Percentiles rank a stretch among this genome's conserved stretches.
These are phyloP conservation scores for honey bee (Apis mellifera) DNA, from an alignment of 1,140 invertebrate genomes.

Conservation along the genomic window Amel_HAv3.1 CM009937.2:13669001-13669500, in stretches of 20 bases:
- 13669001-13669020: constrained; percentile 72
- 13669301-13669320: constrained; percentile 75
- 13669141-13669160: constrained; percentile 66
- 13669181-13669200: too few species aligned
- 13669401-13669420: constrained; percentile 68
- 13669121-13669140: constrained; percentile 68
- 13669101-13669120: constrained; percentile 61
- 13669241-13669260: too few species aligned
- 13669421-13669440: constrained; percentile 47
- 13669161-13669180: constrained; percentile 71
- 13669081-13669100: constrained; percentile 63
- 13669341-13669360: constrained; percentile 79
- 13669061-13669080: constrained; percentile 63
- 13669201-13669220: too few species aligned
- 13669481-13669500: constrained; percentile 64
- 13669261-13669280: neutral
- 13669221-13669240: too few species aligned
- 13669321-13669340: constrained; percentile 75
- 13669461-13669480: constrained; percentile 28
- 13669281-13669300: constrained; percentile 75
- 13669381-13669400: constrained; percentile 77
- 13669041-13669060: constrained; percentile 69
- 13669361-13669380: constrained; percentile 76
- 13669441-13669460: neutral
- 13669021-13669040: constrained; percentile 73